Evolutionary conservation across 1,140 invertebrate species (phyloP).

Genomic region (Venustaconcha ellipsiformis): DNA sequence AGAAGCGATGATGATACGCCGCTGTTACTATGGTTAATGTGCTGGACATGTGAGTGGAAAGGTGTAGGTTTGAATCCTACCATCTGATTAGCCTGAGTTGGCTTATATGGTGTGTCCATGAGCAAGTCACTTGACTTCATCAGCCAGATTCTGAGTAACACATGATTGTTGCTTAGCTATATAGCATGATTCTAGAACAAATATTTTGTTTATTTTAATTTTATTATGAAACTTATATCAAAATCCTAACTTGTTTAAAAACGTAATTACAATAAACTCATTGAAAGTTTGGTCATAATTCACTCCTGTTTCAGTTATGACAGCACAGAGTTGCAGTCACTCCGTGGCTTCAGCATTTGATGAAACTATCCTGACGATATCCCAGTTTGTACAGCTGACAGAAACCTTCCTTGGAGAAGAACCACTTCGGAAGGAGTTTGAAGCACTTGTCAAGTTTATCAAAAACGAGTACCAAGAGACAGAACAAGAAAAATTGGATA

Average conservation of each 20-base stretch:
- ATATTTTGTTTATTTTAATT: too few relatives aligned
- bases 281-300: not conserved
- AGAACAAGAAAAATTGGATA: conserved; percentile 65
- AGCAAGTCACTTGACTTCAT: too few relatives aligned
- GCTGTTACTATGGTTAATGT: too few relatives aligned
- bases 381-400: conserved; percentile 66
- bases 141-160: too few relatives aligned
- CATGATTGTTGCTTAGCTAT: too few relatives aligned
- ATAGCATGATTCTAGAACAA: too few relatives aligned
- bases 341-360: conserved; percentile 66
- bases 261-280: not conserved
- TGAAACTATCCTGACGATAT: conserved; percentile 63
- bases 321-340: conserved; percentile 39
- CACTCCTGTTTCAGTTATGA: conserved; percentile 34
- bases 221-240: not conserved
- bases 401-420: conserved; percentile 64
- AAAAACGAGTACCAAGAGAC: conserved; percentile 64
- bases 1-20: too few relatives aligned
- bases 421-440: conserved; percentile 46
- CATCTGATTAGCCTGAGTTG: too few relatives aligned
- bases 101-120: too few relatives aligned
- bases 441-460: conserved; percentile 52
- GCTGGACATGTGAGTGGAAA: too few relatives aligned
- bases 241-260: not conserved
- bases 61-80: too few relatives aligned